Evolutionary conservation across 35 echinoderm and acorn worm species (phyloP).

Genomic region (Lytechinus pictus): DNA sequence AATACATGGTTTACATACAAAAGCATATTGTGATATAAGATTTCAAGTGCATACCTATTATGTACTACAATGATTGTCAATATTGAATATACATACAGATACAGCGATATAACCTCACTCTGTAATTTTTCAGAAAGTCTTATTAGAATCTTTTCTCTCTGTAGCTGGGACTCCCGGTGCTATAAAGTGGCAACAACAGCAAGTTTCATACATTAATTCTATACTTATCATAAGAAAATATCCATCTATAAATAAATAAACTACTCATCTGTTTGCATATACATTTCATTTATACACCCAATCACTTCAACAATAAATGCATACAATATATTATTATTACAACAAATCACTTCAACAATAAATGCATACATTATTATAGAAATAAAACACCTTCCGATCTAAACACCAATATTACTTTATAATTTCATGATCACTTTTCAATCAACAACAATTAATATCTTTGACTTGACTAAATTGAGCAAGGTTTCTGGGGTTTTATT

Average conservation of each 20-base stretch:
- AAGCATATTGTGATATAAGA: too few species aligned
- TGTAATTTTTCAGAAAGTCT: too few species aligned
- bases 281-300: not conserved
- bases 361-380: not conserved
- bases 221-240: not conserved
- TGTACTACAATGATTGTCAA: too few species aligned
- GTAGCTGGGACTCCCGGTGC: not conserved
- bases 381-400: not conserved
- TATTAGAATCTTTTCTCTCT: not conserved
- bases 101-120: too few species aligned
- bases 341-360: not conserved
- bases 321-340: not conserved
- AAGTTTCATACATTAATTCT: not conserved
- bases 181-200: not conserved
- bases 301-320: not conserved
- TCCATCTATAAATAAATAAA: slow-evolving; percentile 7
- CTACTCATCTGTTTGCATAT: not conserved
- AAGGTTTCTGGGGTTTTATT: not conserved
- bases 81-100: too few species aligned
- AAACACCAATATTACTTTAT: not conserved
- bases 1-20: too few species aligned
- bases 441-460: not conserved
- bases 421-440: not conserved
- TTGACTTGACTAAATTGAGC: not conserved
- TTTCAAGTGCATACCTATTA: too few species aligned